phyloP scores from a whole-genome alignment of 2,797 vertebrate species.

The Hozukius guyotensis region DNA sequence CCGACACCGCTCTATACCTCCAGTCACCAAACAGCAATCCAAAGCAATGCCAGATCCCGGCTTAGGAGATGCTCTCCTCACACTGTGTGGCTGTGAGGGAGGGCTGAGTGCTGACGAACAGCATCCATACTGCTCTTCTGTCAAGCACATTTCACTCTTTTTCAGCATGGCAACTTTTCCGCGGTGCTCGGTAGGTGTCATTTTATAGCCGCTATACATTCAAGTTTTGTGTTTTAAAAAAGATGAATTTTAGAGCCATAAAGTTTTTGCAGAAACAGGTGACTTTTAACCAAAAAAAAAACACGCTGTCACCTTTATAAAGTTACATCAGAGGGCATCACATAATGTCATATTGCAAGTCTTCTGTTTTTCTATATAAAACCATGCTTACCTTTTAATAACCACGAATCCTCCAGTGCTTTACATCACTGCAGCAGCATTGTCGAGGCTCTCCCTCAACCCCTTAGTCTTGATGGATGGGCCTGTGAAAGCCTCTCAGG shows the following conservation, averaged over 20 bases:
- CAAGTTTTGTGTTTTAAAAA: background rate
- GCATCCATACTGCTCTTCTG: constrained; percentile 48
- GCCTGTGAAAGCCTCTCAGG: constrained; percentile 72
- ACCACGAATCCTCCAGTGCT: constrained; percentile 51
- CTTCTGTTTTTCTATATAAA: constrained; percentile 41
- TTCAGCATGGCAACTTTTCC: constrained; percentile 18
- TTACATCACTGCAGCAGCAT: constrained; percentile 63
- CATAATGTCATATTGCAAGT: background rate
- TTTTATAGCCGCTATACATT: background rate
- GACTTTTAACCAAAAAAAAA: background rate
- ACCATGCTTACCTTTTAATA: constrained; percentile 49
- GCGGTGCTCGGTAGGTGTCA: background rate
- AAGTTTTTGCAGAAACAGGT: constrained; percentile 1
- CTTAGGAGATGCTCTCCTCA: constrained; percentile 61
- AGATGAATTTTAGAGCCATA: background rate
- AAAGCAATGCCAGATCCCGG: constrained; percentile 75
- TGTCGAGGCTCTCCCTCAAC: constrained; percentile 60
- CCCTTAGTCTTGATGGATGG: constrained; percentile 80
- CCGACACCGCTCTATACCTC: constrained; percentile 51
- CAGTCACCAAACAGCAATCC: constrained; percentile 73
- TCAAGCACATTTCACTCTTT: constrained; percentile 38
- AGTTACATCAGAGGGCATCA: background rate
- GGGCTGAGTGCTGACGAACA: constrained; percentile 36
- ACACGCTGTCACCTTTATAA: background rate
- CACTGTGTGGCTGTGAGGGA: constrained; percentile 49